Evolutionary conservation across 1,140 invertebrate genomes (phyloP).

Genomic region (Acromyrmex charruanus): DNA sequence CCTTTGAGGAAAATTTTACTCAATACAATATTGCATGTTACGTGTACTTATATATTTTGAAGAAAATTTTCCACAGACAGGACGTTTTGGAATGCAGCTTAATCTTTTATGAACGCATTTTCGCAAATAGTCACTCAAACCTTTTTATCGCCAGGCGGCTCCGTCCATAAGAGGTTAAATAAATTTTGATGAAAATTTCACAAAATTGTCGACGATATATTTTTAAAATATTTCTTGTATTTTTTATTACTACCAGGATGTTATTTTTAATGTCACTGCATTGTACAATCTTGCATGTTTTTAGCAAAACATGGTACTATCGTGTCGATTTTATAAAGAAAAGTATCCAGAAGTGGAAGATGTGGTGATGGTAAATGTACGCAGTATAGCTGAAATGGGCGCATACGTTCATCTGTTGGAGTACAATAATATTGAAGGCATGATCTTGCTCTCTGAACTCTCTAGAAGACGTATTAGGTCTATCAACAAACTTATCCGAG

Average conservation of each 20-base stretch:
- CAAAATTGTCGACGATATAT: neutral
- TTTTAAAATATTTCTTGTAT: neutral
- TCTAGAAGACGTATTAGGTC: slow-evolving; percentile 99
- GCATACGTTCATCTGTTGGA: slow-evolving; percentile 99
- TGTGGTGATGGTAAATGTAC: slow-evolving; percentile 99
- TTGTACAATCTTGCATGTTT: slow-evolving; percentile 37
- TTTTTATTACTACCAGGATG: neutral
- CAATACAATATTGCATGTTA: too few species aligned
- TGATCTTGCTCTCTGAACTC: slow-evolving; percentile 98
- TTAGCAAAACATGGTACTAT: slow-evolving; percentile 93
- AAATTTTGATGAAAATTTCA: too few species aligned
- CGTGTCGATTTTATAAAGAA: slow-evolving; percentile 99
- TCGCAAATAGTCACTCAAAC: too few species aligned
- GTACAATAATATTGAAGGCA: slow-evolving; percentile 99
- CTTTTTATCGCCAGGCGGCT: too few species aligned
- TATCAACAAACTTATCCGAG: slow-evolving; percentile 99
- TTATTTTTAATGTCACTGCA: neutral
- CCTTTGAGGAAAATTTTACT: too few species aligned
- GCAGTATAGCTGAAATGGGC: slow-evolving; percentile 99
- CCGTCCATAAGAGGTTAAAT: too few species aligned
- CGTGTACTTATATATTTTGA: too few species aligned
- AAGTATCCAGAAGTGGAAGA: slow-evolving; percentile 99
- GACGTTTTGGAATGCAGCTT: too few species aligned
- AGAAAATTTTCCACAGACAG: too few species aligned
- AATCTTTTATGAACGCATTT: too few species aligned